Evolutionary conservation across 2,888 invertebrate genomes (phyloP), one percentile per base, ranked within the genome.

Genomic region (Lycocerus yunnanus): DNA sequence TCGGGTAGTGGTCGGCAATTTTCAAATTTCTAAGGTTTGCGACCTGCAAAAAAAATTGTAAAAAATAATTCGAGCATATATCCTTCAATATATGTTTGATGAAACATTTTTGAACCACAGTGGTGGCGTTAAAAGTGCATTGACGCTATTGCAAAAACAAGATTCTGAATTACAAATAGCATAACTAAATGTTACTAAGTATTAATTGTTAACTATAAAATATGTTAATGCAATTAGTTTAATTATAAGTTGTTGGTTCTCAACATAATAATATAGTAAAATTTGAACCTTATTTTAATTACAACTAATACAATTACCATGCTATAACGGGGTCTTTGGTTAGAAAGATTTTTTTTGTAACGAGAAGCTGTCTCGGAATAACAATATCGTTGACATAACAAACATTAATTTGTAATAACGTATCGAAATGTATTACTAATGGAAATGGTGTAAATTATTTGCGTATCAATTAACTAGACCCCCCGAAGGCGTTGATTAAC

Each of bases 401-500:
- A 63, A 18, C 8, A 63, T 63, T 20, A 63, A 15, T 63, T 63
- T 63, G 61, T 63, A 63, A 16, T 63, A 63, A 63, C 43, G 43
- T 15, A 61, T 63, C 61, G 13, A 43, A 43, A 43, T 63, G 6
- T 18, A 63, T 63, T 79, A 82, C 80, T 82, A 82, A 82, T 83
- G 81, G 82, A 81, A 82, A 82, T 76, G 80, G 80, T 72, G 81
- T 80, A 79, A 84, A 82, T 82, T 81, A 82, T 83, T 79, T 43
- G 43, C 43, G 43, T 80, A 81, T 79, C 82, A 83, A 82, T 80
- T 80, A 81, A 83, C 82, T 79, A 79, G 78, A 80, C 75, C 73
- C 81, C 85, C 85, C 78, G 79, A 80, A 84, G 84, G 84, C 78
- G 81, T 82, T 83, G 82, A 86, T 86, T 85, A 85, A 84, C 83